These are phyloP conservation scores for Gorsachius magnificus DNA, from an alignment of 2,797 vertebrate genomes.

Conservation along the genomic window DNA sequence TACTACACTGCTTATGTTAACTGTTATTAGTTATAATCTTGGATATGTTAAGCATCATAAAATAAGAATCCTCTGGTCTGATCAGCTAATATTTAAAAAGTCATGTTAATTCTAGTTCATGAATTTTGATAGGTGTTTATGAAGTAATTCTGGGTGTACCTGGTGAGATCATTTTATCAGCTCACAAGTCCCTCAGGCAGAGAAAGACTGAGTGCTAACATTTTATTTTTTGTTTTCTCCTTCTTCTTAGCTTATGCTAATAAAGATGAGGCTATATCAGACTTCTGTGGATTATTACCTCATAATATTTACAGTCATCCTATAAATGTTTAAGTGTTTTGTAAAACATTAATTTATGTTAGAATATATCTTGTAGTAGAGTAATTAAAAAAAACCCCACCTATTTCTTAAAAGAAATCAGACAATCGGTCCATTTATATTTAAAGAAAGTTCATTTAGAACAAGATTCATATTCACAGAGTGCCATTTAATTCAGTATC, in stretches of 20 bases:
- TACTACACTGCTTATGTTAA: slow-evolving; percentile 32
- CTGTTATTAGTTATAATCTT: slow-evolving; percentile 43
- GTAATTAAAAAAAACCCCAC: neutral
- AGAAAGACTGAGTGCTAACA: neutral
- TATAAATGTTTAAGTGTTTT: neutral
- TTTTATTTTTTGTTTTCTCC: neutral
- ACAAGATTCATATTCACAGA: neutral
- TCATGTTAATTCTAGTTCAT: slow-evolving; percentile 7
- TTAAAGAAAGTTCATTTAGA: neutral
- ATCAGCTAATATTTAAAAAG: slow-evolving; percentile 38
- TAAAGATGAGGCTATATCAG: neutral
- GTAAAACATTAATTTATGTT: neutral
- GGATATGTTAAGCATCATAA: slow-evolving; percentile 35
- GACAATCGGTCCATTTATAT: neutral
- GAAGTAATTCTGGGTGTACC: neutral
- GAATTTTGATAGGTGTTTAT: slow-evolving; percentile 21
- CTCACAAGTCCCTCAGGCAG: neutral
- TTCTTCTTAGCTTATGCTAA: neutral
- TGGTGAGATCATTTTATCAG: neutral
- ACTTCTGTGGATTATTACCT: neutral
- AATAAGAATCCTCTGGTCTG: slow-evolving; percentile 17
- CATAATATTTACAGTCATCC: neutral
- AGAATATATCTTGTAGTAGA: neutral
- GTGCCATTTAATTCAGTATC: neutral
- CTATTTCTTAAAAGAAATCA: neutral